A percentile compares a stretch with the other conserved stretches of the same genome.
These are phyloP conservation scores for Parnassius orleans DNA, from an alignment of 2,888 invertebrate genomes.

Conservation along the genomic window DNA sequence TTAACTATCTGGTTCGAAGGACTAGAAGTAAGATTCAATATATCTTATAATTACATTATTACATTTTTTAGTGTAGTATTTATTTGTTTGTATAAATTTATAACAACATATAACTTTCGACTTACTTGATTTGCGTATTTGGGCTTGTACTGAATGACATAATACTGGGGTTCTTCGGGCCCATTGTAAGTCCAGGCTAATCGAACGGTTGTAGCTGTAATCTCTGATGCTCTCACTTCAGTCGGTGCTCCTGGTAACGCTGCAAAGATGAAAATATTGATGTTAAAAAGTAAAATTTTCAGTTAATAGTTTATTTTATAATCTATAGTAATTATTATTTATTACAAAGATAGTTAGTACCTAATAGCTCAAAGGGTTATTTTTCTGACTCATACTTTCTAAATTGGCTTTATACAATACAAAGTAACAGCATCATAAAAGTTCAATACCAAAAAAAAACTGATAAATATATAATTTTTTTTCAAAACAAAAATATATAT, in stretches of 20 bases:
- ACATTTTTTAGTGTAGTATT: too few species aligned
- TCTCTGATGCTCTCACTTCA: conserved; percentile 94
- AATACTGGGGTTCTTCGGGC: conserved; percentile 95
- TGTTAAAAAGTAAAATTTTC: background rate
- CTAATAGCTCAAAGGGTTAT: too few species aligned
- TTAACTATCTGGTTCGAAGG: background rate
- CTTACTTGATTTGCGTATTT: conserved; percentile 91
- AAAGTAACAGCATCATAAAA: too few species aligned
- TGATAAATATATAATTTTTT: too few species aligned
- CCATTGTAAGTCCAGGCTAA: conserved; percentile 96
- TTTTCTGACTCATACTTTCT: too few species aligned
- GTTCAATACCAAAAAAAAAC: too few species aligned
- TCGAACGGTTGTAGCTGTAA: conserved; percentile 95
- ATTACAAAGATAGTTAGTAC: too few species aligned
- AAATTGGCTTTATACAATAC: too few species aligned
- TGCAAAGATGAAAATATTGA: conserved; percentile 57
- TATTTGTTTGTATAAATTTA: too few species aligned
- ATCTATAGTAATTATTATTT: too few species aligned
- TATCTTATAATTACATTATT: background rate
- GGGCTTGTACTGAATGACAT: conserved; percentile 97
- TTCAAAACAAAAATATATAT: too few species aligned
- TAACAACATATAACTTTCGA: background rate
- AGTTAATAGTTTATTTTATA: background rate
- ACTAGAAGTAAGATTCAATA: background rate
- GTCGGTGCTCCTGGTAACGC: conserved; percentile 95